Conservation (phyloP, 35 echinoderm and acorn worm species). For the Patiria miniata region DNA sequence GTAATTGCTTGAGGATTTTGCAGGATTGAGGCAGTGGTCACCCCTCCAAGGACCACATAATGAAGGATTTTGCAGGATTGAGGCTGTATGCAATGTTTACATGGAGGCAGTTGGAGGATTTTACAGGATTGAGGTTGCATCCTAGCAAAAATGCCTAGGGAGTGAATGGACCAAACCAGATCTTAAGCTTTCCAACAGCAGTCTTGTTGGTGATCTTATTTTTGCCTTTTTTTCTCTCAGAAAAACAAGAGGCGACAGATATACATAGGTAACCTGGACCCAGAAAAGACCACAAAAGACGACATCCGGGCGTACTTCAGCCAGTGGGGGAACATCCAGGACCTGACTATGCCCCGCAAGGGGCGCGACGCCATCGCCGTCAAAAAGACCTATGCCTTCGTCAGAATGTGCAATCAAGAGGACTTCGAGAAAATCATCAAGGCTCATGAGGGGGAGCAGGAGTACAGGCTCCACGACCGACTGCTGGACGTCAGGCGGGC, state of each 20-base stretch:
- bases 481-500: background rate
- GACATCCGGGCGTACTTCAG: constrained; percentile 4
- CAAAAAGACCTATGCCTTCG: background rate
- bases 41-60: too few species aligned
- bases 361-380: background rate
- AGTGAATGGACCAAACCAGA: too few species aligned
- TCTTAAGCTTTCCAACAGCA: too few species aligned
- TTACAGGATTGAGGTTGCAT: too few species aligned
- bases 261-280: background rate
- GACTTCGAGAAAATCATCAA: background rate
- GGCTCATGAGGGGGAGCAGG: background rate
- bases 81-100: too few species aligned
- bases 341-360: background rate
- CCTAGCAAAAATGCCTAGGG: too few species aligned
- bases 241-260: background rate
- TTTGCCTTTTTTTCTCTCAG: too few species aligned
- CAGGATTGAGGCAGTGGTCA: too few species aligned
- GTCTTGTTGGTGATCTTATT: too few species aligned
- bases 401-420: background rate
- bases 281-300: background rate
- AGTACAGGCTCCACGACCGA: background rate
- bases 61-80: too few species aligned
- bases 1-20: too few species aligned
- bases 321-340: background rate
- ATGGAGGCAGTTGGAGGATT: too few species aligned